phyloP scores from a whole-genome alignment of 2,113 vertebrate genomes.

The Tragelaphus scriptus region DNA sequence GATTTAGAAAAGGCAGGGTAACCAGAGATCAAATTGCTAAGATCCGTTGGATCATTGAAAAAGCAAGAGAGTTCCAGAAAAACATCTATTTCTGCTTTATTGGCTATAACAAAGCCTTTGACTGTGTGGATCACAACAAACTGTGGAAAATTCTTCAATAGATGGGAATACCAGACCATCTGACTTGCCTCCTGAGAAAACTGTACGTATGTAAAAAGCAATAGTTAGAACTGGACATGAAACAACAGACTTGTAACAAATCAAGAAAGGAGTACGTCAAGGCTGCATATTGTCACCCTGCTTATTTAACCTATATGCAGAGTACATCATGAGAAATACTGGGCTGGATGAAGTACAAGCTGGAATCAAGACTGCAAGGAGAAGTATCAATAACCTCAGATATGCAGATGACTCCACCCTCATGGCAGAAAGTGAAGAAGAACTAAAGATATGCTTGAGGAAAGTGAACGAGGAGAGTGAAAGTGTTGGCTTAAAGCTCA shows the following conservation, averaged over 20 bases:
- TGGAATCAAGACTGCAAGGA: not conserved
- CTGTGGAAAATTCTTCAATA: not conserved
- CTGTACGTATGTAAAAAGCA: not conserved
- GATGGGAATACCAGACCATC: not conserved
- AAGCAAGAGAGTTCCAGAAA: not conserved
- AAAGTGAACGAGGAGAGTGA: not conserved
- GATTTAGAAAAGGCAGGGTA: not conserved
- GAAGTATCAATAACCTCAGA: not conserved
- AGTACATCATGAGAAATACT: not conserved
- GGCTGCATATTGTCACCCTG: not conserved
- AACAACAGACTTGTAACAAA: not conserved
- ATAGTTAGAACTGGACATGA: not conserved
- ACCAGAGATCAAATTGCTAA: not conserved
- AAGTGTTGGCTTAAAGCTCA: not conserved
- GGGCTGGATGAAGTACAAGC: not conserved
- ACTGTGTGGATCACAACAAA: not conserved
- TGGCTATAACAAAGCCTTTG: not conserved
- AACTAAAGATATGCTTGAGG: too few species aligned
- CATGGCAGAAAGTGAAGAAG: not conserved
- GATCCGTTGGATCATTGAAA: fast-evolving
- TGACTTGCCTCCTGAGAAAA: not conserved
- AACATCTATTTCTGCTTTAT: not conserved
- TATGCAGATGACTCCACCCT: not conserved
- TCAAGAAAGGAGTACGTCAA: not conserved
- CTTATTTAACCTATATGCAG: not conserved